Evolutionary conservation across 2,888 invertebrate genomes (phyloP), one percentile per base, ranked within the genome.

Genomic region (Leptinotarsa rubiginosa): DNA sequence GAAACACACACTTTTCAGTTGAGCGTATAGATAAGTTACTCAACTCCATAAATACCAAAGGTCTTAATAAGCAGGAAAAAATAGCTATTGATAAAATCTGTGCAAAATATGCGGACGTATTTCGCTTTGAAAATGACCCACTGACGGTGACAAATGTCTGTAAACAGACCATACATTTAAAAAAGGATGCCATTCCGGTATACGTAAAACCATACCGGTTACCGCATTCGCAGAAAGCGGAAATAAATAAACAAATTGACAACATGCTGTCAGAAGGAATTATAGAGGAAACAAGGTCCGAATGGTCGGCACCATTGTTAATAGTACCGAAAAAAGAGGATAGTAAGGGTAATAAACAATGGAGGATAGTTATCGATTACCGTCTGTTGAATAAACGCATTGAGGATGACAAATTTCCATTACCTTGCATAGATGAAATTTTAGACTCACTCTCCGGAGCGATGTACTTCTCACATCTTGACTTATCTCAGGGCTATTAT

Each of bases 401-500:
- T n/a, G n/a, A n/a, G n/a, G n/a, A n/a, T n/a, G n/a, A n/a, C n/a
- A n/a, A n/a, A n/a, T n/a, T n/a, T n/a, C 25, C 25, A 25, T 25
- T 25, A 25, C 25, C 25, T 25, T 25, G 25, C 25, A 25, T 25
- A 25, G 25, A 25, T 25, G 25, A 25, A 25, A 25, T 25, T 25
- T 25, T 25, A 25, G 25, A 25, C 25, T 25, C 25, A 25, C 25
- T 25, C 22, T 54, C 59, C 22, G 79, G 82, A 68, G 79, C 81
- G 49, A 73, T 81, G 22, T 83, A 81, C 71, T 82, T 81, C 72
- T 74, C 78, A 15, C 81, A 82, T 77, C 66, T 82, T 31, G 80
- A 74, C 69, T 70, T 74, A 77, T 76, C 73, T 76, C 80, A 82
- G 62, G 81, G 82, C 16, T 83, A 82, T 73, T 82, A 82, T 73